Conservation (phyloP, 2,113 vertebrate species). For the Peucedramus taeniatus region DNA sequence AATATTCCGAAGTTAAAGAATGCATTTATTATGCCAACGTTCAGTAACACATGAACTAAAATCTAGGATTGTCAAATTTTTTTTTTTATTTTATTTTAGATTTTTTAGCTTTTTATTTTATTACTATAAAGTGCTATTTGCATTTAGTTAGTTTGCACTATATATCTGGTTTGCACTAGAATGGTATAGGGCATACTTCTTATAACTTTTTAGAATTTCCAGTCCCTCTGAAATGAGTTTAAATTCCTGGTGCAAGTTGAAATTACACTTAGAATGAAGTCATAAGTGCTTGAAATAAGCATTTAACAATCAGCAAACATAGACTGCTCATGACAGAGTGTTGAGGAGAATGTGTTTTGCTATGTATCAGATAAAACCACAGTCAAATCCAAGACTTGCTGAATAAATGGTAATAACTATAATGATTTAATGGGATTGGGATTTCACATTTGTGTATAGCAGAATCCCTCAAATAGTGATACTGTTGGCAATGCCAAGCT, state of each 20-base stretch:
- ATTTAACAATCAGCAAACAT: neutral
- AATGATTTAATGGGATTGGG: neutral
- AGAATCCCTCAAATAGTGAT: neutral
- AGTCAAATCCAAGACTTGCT: neutral
- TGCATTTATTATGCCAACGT: neutral
- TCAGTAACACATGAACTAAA: neutral
- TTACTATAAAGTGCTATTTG: neutral
- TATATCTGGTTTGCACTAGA: neutral
- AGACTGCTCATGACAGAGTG: neutral
- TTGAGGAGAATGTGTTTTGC: neutral
- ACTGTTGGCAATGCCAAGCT: neutral
- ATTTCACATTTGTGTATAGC: neutral
- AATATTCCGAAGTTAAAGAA: neutral
- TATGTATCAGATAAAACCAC: accelerated
- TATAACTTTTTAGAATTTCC: neutral
- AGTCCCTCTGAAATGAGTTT: neutral
- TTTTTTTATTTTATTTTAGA: neutral
- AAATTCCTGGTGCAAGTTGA: neutral
- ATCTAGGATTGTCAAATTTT: neutral
- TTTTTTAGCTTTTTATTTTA: neutral
- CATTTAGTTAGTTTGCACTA: neutral
- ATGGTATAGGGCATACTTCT: neutral
- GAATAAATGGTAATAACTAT: neutral
- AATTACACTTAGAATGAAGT: neutral
- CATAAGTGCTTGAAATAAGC: neutral